Conservation (phyloP, 2,797 vertebrate species). For the Eptatretus atami region DNA sequence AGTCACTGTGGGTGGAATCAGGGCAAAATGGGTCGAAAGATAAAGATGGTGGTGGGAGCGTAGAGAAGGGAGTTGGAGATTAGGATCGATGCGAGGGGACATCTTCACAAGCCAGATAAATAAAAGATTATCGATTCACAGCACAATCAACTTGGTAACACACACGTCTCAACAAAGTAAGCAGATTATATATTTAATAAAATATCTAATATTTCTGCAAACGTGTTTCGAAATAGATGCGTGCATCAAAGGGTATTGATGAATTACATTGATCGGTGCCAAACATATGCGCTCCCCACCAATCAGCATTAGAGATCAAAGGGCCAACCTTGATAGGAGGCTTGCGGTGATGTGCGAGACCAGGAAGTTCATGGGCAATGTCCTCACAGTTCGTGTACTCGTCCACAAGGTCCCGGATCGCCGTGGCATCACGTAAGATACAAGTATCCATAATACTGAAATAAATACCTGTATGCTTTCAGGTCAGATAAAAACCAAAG, state of each 20-base stretch:
- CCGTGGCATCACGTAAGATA: constrained; percentile 99
- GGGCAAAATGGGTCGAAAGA: not conserved
- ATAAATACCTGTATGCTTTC: not conserved
- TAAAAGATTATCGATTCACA: not conserved
- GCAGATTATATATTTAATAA: no score
- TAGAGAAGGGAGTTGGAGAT: not conserved
- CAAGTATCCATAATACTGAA: constrained; percentile 75
- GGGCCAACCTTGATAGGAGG: constrained; percentile 74
- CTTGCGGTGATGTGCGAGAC: constrained; percentile 91
- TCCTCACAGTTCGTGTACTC: constrained; percentile 99
- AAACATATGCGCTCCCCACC: no score
- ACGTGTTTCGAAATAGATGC: no score
- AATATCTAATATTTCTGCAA: no score
- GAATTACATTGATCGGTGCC: no score
- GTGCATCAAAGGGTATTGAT: no score
- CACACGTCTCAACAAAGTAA: no score
- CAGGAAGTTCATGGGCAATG: constrained; percentile 97
- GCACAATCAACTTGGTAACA: no score
- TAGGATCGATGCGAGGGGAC: not conserved
- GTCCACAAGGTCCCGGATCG: constrained; percentile 94
- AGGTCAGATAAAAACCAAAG: no score
- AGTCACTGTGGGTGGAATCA: constrained; percentile 25
- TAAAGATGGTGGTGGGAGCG: not conserved
- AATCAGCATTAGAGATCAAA: no score
- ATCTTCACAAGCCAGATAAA: accelerated